Conservation (phyloP, 2,888 invertebrate genomes). For the Leucophenga montana region DNA sequence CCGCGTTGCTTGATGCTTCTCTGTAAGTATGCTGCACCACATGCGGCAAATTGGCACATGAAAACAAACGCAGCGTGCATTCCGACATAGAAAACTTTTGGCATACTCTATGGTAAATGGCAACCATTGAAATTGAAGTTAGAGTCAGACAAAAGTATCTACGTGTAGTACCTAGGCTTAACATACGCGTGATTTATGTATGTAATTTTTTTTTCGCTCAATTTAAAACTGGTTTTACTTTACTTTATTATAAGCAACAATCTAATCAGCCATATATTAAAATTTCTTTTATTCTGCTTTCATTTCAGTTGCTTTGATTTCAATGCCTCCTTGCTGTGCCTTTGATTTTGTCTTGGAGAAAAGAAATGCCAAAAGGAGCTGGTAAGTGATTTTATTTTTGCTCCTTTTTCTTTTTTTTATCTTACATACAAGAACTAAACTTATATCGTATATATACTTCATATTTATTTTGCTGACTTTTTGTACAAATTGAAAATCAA, state of each 20-base stretch:
- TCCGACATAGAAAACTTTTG: slow-evolving; percentile 4
- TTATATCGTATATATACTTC: too few relatives aligned
- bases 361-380: neutral
- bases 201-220: slow-evolving; percentile 28
- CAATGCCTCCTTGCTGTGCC: neutral
- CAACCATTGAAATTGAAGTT: slow-evolving; percentile 30
- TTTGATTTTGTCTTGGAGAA: neutral
- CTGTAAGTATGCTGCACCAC: slow-evolving; percentile 14
- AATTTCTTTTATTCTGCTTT: neutral
- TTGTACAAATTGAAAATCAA: slow-evolving; percentile 23
- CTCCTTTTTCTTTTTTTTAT: neutral
- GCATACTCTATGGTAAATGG: slow-evolving; percentile 27
- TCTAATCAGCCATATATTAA: slow-evolving; percentile 13
- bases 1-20: neutral
- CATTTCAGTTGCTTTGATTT: neutral
- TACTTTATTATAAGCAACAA: slow-evolving; percentile 14
- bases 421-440: neutral
- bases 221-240: too few relatives aligned
- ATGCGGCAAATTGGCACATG: slow-evolving; percentile 24
- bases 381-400: slow-evolving; percentile 9
- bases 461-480: neutral
- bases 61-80: slow-evolving; percentile 13
- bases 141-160: neutral
- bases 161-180: slow-evolving; percentile 33
- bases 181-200: slow-evolving; percentile 21